Base-by-base conservation (phyloP, 2,113 vertebrate species). In the Colistium nudipinnis region DNA sequence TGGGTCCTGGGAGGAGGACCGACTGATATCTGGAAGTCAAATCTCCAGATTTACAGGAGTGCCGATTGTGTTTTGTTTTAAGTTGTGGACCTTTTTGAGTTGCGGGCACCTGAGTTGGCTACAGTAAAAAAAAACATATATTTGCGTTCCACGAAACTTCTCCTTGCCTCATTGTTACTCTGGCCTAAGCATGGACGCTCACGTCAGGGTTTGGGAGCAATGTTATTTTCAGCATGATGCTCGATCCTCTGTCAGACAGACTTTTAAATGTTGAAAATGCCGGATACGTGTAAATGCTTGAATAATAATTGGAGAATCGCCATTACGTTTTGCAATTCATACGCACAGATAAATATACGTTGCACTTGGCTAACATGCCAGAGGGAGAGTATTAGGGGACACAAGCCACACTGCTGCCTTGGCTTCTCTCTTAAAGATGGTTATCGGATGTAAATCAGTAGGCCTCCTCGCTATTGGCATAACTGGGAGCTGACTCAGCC, bases 371-470 rank as follows among this genome's bases (percentile, higher is more conserved):
- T 35, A 67, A 70, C 24, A 61, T 54, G 61, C 41, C 49, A 52
- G 4, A 52, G 35, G 36, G 61, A 41, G 53, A 62, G 43, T 51
- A 57, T 66, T 52, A 25, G 7, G 52, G 41, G 39, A 51, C 53
- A 48, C 70, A 71, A 62, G 67, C 76, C 51, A 48, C 60, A 27
- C 51, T 43, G 53, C 76, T 74, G 38, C 64, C 66, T 63, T 28
- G 25, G 20, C 69, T 61, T 48, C 82, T 83, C 69, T 51, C 63
- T 82, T 85, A 85, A 88, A 87, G 84, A 88, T 78, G 80, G 82
- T 83, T 87, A 91, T 92, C 84, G 90, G 85, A 84, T 91, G 90
- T 90, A 90, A 92, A 90, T 92, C 91, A 91, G 91, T 93, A 81
- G 48, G 49, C 62, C 63, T 63, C 39, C 65, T 70, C 74, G 53